Conservation (phyloP, 2,888 invertebrate genomes). For the Cerceris rybyensis region DNA sequence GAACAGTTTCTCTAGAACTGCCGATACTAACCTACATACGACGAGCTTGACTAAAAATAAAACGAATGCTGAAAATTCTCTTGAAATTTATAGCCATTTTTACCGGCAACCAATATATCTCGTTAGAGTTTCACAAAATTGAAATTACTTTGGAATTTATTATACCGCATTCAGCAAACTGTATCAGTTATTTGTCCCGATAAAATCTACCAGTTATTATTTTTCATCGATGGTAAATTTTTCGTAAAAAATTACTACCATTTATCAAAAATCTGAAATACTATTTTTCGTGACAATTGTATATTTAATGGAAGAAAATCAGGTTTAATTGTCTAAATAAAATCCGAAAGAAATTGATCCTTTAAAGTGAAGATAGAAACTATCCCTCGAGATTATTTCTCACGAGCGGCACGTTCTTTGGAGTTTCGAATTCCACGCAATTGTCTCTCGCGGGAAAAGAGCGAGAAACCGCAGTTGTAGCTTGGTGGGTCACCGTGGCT, state of each 20-base stretch:
- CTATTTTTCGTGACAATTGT: too few species aligned
- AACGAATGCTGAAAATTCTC: slow-evolving; percentile 32
- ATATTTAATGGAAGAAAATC: not conserved
- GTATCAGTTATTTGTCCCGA: too few species aligned
- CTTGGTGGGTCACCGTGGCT: slow-evolving; percentile 54
- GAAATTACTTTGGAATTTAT: too few species aligned
- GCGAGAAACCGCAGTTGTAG: slow-evolving; percentile 58
- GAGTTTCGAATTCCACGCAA: slow-evolving; percentile 38
- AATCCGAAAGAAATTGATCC: not conserved
- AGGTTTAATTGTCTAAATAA: not conserved
- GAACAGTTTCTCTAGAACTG: slow-evolving; percentile 34
- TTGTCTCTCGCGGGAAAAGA: slow-evolving; percentile 55
- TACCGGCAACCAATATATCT: slow-evolving; percentile 10
- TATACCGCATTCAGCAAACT: too few species aligned
- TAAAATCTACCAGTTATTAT: too few species aligned
- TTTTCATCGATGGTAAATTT: too few species aligned
- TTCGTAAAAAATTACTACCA: too few species aligned
- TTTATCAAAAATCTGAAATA: too few species aligned
- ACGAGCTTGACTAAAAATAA: slow-evolving; percentile 43
- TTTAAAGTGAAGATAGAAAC: not conserved
- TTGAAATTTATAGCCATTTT: slow-evolving; percentile 45
- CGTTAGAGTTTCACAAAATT: too few species aligned
- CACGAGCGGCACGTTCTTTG: slow-evolving; percentile 38
- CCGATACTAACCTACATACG: slow-evolving; percentile 29
- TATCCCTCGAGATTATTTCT: not conserved